A percentile compares a stretch with the other conserved stretches of the same genome.
Evolutionary conservation across 2,113 vertebrate species (phyloP).

Genomic region (Syngnathoides biaculeatus): DNA sequence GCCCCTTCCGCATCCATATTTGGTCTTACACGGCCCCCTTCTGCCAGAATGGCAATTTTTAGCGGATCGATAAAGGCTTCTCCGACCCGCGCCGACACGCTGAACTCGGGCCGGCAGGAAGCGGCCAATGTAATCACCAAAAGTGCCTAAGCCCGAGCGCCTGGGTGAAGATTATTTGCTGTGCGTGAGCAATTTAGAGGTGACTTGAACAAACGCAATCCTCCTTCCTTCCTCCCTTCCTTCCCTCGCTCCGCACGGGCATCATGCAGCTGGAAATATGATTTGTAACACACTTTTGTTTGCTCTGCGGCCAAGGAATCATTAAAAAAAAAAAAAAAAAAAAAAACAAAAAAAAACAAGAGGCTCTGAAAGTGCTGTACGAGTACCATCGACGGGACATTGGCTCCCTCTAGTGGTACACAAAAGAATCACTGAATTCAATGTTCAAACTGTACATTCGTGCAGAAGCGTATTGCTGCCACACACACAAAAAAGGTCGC

Average conservation of each 20-base stretch:
- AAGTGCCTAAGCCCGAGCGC: slow-evolving; percentile 43
- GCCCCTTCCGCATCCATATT: neutral
- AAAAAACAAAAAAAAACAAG: too few species aligned
- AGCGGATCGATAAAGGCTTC: slow-evolving; percentile 47
- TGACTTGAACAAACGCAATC: slow-evolving; percentile 10
- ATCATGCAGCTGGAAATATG: neutral
- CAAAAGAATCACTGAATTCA: too few species aligned
- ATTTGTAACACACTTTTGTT: neutral
- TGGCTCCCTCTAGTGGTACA: too few species aligned
- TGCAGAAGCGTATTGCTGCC: too few species aligned
- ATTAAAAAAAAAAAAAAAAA: too few species aligned
- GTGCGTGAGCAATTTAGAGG: slow-evolving; percentile 28
- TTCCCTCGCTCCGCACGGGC: too few species aligned
- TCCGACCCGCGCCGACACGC: slow-evolving; percentile 57
- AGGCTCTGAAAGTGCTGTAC: too few species aligned
- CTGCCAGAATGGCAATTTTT: slow-evolving; percentile 45
- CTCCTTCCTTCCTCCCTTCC: neutral
- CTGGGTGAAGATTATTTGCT: slow-evolving; percentile 11
- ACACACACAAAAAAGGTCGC: too few species aligned
- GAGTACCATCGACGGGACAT: too few species aligned
- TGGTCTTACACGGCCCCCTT: slow-evolving; percentile 7
- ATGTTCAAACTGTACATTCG: too few species aligned
- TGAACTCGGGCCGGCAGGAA: slow-evolving; percentile 44
- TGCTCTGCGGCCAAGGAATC: too few species aligned
- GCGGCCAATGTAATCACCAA: slow-evolving; percentile 39